Percentiles rank a stretch among this genome's conserved stretches.
These are phyloP conservation scores for Alauda arvensis DNA, from an alignment of 2,797 vertebrate species.

Conservation along the genomic window DNA sequence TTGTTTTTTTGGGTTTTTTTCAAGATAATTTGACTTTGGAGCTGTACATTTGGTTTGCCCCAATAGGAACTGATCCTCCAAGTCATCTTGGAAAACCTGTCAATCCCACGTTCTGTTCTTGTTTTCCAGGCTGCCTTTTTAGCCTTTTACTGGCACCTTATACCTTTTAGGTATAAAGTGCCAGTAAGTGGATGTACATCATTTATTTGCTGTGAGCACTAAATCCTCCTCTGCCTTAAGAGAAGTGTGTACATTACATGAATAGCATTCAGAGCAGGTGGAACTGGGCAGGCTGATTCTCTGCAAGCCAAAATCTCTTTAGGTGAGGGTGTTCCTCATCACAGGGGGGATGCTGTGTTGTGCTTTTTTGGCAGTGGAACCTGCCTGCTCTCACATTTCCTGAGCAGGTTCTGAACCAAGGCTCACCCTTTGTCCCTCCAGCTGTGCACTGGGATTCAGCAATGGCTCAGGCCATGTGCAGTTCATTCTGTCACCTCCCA, in stretches of 20 bases:
- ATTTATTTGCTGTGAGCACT: fast-evolving
- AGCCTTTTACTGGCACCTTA: no score
- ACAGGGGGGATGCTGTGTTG: background rate
- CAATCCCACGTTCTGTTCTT: background rate
- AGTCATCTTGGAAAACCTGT: background rate
- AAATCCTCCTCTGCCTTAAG: background rate
- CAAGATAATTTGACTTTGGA: background rate
- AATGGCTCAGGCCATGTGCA: constrained; percentile 5
- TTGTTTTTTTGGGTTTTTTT: background rate
- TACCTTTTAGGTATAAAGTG: background rate
- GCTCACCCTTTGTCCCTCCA: background rate
- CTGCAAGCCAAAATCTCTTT: background rate
- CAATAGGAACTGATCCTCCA: fast-evolving
- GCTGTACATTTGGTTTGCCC: background rate
- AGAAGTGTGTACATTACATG: background rate
- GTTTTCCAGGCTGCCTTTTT: background rate
- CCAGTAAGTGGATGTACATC: background rate
- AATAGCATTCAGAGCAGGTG: constrained; percentile 5
- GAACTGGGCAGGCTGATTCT: background rate
- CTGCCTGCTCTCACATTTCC: background rate
- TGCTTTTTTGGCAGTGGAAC: background rate
- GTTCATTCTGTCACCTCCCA: constrained; percentile 31
- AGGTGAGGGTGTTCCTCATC: background rate
- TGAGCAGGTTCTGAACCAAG: background rate
- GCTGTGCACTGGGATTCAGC: background rate